Conservation (phyloP, 2,797 vertebrate genomes). For the Betta splendens region DNA sequence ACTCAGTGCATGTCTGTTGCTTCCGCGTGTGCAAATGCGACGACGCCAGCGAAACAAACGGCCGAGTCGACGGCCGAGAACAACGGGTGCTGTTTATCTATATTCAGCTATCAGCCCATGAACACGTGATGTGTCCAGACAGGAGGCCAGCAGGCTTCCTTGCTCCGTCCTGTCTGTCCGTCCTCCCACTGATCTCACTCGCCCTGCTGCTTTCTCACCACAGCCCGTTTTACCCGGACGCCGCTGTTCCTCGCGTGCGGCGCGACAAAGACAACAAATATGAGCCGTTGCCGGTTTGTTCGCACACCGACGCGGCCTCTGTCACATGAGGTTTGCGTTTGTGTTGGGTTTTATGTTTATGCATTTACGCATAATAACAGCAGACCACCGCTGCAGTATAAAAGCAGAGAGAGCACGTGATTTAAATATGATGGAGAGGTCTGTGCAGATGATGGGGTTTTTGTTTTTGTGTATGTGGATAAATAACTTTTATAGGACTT, state of each 20-base stretch:
- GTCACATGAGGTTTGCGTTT: slow-evolving; percentile 20
- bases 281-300: slow-evolving; percentile 23
- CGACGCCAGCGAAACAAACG: slow-evolving; percentile 53
- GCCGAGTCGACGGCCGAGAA: slow-evolving; percentile 59
- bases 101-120: slow-evolving; percentile 56
- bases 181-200: slow-evolving; percentile 23
- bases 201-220: slow-evolving; percentile 30
- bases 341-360: background rate
- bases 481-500: slow-evolving; percentile 17
- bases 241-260: slow-evolving; percentile 28
- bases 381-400: slow-evolving; percentile 1
- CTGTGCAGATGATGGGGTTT: too few species aligned
- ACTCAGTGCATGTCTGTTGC: slow-evolving; percentile 37
- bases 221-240: slow-evolving; percentile 40
- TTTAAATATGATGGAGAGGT: too few species aligned
- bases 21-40: slow-evolving; percentile 41
- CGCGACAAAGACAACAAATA: slow-evolving; percentile 21
- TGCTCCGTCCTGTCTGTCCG: slow-evolving; percentile 37
- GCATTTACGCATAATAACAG: slow-evolving; percentile 8
- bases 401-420: slow-evolving; percentile 25
- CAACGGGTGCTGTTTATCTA: slow-evolving; percentile 60
- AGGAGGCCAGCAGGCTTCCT: slow-evolving; percentile 72
- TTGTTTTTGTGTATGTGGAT: too few species aligned
- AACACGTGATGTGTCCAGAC: slow-evolving; percentile 76
- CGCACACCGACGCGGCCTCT: slow-evolving; percentile 9